phyloP scores from a whole-genome alignment of 2,888 invertebrate genomes.

The Carpatolechia fugitivella region DNA sequence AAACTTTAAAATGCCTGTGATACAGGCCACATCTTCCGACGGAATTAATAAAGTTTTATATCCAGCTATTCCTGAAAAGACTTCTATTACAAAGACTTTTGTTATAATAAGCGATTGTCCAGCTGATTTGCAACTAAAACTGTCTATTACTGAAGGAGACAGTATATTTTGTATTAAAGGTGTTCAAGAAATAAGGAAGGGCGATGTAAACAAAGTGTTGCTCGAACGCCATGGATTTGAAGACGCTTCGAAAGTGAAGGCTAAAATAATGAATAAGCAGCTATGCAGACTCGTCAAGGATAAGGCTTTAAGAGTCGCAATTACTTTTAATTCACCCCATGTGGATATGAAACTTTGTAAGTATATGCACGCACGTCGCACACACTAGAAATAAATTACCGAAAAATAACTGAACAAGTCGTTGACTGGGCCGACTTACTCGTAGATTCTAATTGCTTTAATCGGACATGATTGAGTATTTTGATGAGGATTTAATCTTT shows the following conservation, averaged over 20 bases:
- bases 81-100: constrained; percentile 46
- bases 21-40: constrained; percentile 62
- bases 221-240: constrained; percentile 44
- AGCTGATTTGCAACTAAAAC: constrained; percentile 53
- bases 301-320: constrained; percentile 58
- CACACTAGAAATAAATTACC: too few relatives aligned
- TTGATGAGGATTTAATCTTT: too few relatives aligned
- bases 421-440: too few relatives aligned
- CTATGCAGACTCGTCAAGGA: constrained; percentile 59
- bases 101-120: constrained; percentile 64
- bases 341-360: constrained; percentile 24
- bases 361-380: neutral
- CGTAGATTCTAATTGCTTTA: too few relatives aligned
- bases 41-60: constrained; percentile 59
- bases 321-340: constrained; percentile 57
- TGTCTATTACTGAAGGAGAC: constrained; percentile 52
- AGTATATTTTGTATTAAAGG: constrained; percentile 54
- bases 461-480: too few relatives aligned
- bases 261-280: constrained; percentile 51
- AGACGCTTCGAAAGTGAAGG: constrained; percentile 45
- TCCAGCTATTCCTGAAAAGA: constrained; percentile 49
- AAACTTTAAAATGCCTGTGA: constrained; percentile 55
- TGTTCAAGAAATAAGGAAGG: constrained; percentile 62
- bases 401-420: too few relatives aligned
- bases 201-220: constrained; percentile 58